Evolutionary conservation across 2,113 vertebrate genomes (phyloP).

Genomic region (Recurvirostra avosetta): DNA sequence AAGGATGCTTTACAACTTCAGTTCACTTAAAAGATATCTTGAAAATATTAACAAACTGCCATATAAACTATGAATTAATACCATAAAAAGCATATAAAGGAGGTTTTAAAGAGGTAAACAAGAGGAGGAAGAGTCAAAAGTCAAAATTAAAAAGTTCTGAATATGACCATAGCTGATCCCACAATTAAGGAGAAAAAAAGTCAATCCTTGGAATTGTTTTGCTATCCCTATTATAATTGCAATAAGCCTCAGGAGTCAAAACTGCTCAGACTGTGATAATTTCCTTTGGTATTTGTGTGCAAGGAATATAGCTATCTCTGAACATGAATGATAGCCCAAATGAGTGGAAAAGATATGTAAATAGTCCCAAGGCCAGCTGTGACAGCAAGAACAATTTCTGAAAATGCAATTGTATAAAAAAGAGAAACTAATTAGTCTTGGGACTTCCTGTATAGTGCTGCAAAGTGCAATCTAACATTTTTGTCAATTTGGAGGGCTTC

Average conservation of each 20-base stretch:
- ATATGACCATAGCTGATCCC: background rate
- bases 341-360: background rate
- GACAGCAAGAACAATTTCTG: constrained; percentile 43
- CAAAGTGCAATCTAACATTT: constrained; percentile 38
- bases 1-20: background rate
- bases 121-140: background rate
- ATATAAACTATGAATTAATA: background rate
- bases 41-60: background rate
- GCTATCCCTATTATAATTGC: background rate
- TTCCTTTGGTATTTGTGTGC: constrained; percentile 39
- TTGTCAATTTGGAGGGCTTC: constrained; percentile 38
- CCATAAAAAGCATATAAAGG: background rate
- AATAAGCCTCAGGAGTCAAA: constrained; percentile 23
- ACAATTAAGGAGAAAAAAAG: background rate
- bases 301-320: constrained; percentile 20
- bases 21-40: background rate
- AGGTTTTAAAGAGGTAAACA: background rate
- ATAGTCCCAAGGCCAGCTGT: constrained; percentile 59
- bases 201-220: background rate
- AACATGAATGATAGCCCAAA: constrained; percentile 35
- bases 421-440: constrained; percentile 50
- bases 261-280: background rate
- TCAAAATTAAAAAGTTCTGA: background rate
- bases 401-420: constrained; percentile 41
- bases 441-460: constrained; percentile 23